Evolutionary conservation across 1,140 invertebrate genomes (phyloP), one percentile per base, ranked within the genome.

Genomic region (Phthorimaea operculella): DNA sequence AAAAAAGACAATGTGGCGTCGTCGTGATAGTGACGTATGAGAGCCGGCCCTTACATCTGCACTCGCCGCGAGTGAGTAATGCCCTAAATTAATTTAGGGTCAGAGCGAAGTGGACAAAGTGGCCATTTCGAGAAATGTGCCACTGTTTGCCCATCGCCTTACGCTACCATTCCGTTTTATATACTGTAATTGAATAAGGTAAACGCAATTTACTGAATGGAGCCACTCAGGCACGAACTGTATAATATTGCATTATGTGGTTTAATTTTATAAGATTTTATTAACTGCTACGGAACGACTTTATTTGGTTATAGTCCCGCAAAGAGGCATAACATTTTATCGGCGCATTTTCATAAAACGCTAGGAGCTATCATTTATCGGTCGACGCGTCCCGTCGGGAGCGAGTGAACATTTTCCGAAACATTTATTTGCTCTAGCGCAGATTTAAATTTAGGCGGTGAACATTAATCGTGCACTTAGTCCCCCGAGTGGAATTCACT

Each of bases 341-440:
- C 68, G 66, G 59, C 68, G 66, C 64, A 66, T 77, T 73, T 78
- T 74, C 66, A 74, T 76, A 78, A 74, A 78, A 66, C 68, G 70
- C 72, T 72, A 64, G 68, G 67, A 68, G 76, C 75, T 62, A 76
- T 74, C 72, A 76, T 82, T 82, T 79, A 79, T 78, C 75, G 76
- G 75, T 60, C 74, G 71, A 64, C 72, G 12, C 4, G 11, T 16
- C 16, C 44, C 8, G 72, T 76, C 68, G 69, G 59, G 60, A 53
- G 72, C 60, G 72, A 70, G 67, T 64, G 70, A 73, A 73, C 75
- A 71, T 76, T 77, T 76, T 72, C 75, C 68, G 76, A 74, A 74
- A 72, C 67, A 74, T 77, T 82, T 76, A 75, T 78, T 77, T 72
- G 59, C 56, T 69, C 68, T 59, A 61, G 64, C 60, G 64, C 57